Conservation (phyloP, 2,888 invertebrate species). For the Galeruca laticollis region DNA sequence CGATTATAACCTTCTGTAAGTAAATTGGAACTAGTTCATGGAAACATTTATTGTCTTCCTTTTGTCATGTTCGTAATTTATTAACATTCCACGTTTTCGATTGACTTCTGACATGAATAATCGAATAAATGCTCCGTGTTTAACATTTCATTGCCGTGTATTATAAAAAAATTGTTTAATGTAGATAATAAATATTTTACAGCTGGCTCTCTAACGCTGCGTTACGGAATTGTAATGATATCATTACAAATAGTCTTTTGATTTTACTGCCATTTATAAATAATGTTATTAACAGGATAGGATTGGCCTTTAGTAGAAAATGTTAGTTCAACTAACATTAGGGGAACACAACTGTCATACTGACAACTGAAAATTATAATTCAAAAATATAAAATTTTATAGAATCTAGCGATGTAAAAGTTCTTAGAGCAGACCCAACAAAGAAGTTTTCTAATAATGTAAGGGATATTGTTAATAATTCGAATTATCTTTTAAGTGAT, state of each 20-base stretch:
- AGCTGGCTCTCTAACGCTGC: conserved; percentile 17
- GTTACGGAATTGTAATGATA: conserved; percentile 27
- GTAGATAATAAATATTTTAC: conserved; percentile 13
- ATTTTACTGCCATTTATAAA: conserved; percentile 17
- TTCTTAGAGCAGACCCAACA: no score
- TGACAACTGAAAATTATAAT: no score
- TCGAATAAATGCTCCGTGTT: not conserved
- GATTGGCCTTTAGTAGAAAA: not conserved
- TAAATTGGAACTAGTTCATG: not conserved
- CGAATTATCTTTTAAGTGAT: no score
- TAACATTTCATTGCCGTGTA: conserved; percentile 13
- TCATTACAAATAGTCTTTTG: conserved; percentile 24
- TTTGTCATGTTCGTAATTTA: conserved; percentile 1
- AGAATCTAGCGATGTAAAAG: no score
- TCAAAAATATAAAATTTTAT: no score
- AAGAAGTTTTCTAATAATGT: no score
- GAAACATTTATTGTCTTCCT: not conserved
- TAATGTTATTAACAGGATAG: conserved; percentile 11
- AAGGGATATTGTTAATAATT: no score
- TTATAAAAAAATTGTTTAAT: conserved; percentile 11
- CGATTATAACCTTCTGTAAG: no score
- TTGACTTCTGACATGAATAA: conserved; percentile 10
- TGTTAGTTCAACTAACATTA: no score
- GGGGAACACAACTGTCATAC: no score
- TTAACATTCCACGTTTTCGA: conserved; percentile 5